Percentiles rank a stretch among this genome's conserved stretches.
Conservation (phyloP, 2,888 invertebrate species). For the Disparrhopalites patrizii region DNA sequence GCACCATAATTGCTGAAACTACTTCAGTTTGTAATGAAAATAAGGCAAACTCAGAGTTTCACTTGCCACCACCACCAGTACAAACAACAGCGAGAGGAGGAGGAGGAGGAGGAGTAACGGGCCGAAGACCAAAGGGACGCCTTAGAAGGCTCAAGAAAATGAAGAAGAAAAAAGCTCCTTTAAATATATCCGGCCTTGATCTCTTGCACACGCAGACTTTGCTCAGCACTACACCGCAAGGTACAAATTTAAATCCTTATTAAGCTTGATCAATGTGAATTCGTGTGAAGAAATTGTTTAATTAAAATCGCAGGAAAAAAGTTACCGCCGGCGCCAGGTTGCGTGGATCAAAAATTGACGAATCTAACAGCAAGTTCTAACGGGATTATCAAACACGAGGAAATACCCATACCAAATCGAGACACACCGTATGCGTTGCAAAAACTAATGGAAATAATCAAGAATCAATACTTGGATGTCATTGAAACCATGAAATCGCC, state of each 20-base stretch:
- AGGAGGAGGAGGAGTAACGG: slow-evolving; percentile 50
- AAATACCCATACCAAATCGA: slow-evolving; percentile 76
- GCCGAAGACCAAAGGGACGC: slow-evolving; percentile 58
- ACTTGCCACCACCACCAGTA: slow-evolving; percentile 44
- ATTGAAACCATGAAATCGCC: slow-evolving; percentile 78
- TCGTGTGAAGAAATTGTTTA: neutral
- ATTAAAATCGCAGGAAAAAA: slow-evolving; percentile 60
- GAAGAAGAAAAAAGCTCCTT: slow-evolving; percentile 49
- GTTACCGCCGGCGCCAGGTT: slow-evolving; percentile 82
- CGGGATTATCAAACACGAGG: slow-evolving; percentile 62
- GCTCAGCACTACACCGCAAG: slow-evolving; percentile 72
- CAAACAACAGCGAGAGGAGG: slow-evolving; percentile 46
- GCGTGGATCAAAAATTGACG: slow-evolving; percentile 84
- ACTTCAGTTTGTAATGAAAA: neutral
- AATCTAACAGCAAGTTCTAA: slow-evolving; percentile 58
- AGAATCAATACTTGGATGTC: slow-evolving; percentile 79
- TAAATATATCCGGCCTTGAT: slow-evolving; percentile 81
- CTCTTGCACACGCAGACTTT: slow-evolving; percentile 83
- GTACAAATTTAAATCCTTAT: slow-evolving; percentile 50
- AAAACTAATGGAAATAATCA: slow-evolving; percentile 77
- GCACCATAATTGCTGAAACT: neutral
- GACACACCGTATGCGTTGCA: slow-evolving; percentile 81
- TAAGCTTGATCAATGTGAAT: too few relatives aligned
- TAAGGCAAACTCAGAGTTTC: slow-evolving; percentile 24
- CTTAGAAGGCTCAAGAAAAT: slow-evolving; percentile 58